Evolutionary conservation across 1,140 invertebrate species (phyloP), one percentile per base, ranked within the genome.

Genomic region (Drosophila orosa): DNA sequence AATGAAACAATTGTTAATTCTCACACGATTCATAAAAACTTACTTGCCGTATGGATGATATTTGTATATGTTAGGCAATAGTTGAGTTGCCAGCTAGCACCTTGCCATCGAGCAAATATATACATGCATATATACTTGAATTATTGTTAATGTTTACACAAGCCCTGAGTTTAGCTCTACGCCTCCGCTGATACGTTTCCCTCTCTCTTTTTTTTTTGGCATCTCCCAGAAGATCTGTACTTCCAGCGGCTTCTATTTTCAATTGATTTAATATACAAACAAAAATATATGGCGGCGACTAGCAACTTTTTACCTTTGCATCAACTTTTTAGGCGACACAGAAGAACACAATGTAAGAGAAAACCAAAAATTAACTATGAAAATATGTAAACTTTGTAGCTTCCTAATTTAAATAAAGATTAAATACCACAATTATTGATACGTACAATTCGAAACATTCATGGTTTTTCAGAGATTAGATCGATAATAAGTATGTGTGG

Each of bases 361-460:
- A 55, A 58, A 39, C 27, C 24, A 39, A 24, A 39, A 40, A 40
- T 60, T 73, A 74, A 75, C 85, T 82, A 87, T 82, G 50, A 31
- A 35, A 76, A 79, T 80, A 79, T 87, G 79, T 83, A 80, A 86
- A 87, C 84, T 84, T 87, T 89, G 83, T 87, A 87, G 83, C 73
- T 84, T 87, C 83, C 80, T 87, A 68, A 83, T 89, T 87, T 87
- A 62, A 87, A 89, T 87, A 87, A 87, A 87, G 55, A 83, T 89
- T 74, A 79, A 79, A 68, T 76, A 72, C 61, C 22, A 72, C 66
- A 52, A 52, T 52, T 52, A 50, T 50, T 31, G 17, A 50, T 29
- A 50, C 44, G 24, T 22, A 47, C 25, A 29, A 65, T 25, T 33
- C 19, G 24, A 48, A 12, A 27, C 24, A 48, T 48, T 47, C 24